Evolutionary conservation across 2,888 invertebrate species (phyloP).

Genomic region (Liopterus haemorrhoidalis): DNA sequence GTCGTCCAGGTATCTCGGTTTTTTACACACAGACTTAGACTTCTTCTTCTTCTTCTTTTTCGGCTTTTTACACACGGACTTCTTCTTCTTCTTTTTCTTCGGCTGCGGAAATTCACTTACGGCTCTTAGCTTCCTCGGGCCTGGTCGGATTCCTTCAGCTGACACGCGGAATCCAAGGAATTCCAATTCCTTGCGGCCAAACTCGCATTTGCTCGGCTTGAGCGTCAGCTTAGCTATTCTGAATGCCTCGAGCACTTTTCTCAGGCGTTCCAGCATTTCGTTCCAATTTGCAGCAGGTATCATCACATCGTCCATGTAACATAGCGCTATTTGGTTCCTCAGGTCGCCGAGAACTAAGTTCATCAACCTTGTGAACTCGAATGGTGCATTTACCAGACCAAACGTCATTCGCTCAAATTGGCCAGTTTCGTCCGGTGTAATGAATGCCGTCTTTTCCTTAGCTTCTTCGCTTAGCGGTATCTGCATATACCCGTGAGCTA

Average conservation of each 20-base stretch:
- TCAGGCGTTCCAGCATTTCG: conserved; percentile 30
- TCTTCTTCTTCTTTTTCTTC: no score
- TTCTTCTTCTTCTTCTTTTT: no score
- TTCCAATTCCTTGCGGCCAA: conserved; percentile 29
- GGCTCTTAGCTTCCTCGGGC: no score
- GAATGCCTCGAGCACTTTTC: conserved; percentile 26
- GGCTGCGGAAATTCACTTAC: no score
- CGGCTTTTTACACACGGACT: no score
- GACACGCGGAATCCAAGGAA: conserved; percentile 34
- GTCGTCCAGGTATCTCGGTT: no score
- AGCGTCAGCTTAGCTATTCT: conserved; percentile 31
- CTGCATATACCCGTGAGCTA: conserved; percentile 21
- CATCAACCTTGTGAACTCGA: conserved; percentile 34
- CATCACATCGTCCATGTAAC: conserved; percentile 36
- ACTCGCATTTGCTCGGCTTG: conserved; percentile 33
- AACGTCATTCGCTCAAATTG: conserved; percentile 36
- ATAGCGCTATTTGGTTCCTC: conserved; percentile 23
- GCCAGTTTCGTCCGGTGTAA: conserved; percentile 35
- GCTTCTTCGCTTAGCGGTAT: conserved; percentile 15
- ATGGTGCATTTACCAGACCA: conserved; percentile 35
- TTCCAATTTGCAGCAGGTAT: conserved; percentile 28
- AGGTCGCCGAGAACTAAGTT: conserved; percentile 29
- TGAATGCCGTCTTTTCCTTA: conserved; percentile 22
- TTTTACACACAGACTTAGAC: no score
- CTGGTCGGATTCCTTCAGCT: conserved; percentile 12